These are phyloP conservation scores for Camponotus floridanus DNA, from an alignment of 1,140 invertebrate genomes.

Conservation along the genomic window DNA sequence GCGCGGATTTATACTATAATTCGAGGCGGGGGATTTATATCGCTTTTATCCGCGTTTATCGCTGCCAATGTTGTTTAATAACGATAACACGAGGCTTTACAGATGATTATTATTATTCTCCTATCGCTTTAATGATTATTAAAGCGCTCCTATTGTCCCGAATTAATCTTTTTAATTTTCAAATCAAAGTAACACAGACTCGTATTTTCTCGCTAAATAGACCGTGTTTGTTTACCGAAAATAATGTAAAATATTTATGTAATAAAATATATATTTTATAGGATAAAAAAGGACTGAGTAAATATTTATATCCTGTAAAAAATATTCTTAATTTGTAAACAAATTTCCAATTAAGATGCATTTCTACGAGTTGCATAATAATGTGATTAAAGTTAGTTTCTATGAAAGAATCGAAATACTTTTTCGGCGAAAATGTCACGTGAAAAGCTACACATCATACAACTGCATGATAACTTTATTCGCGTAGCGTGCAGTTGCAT, in stretches of 20 bases:
- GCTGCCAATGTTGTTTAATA: not conserved
- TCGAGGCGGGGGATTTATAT: conserved; percentile 33
- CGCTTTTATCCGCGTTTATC: not conserved
- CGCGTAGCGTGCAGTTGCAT: not conserved
- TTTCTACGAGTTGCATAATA: not conserved
- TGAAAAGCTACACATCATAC: not conserved
- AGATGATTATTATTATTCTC: not conserved
- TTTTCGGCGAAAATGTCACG: not conserved
- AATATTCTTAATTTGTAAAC: too few relatives aligned
- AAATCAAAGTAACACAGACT: not conserved
- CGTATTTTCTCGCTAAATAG: too few relatives aligned
- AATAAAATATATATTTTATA: not conserved
- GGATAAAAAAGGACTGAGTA: not conserved
- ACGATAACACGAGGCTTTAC: not conserved
- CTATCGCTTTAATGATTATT: not conserved
- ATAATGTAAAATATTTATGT: not conserved
- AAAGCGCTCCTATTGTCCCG: not conserved
- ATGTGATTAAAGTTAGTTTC: not conserved
- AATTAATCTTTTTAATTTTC: not conserved
- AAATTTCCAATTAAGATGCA: not conserved
- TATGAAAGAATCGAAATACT: not conserved
- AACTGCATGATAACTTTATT: not conserved
- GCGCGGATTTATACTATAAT: conserved; percentile 38
- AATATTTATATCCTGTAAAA: too few relatives aligned
- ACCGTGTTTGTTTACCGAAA: too few relatives aligned